Base-by-base conservation (phyloP, 2,888 invertebrate species). In the Himalopsyche japonica region DNA sequence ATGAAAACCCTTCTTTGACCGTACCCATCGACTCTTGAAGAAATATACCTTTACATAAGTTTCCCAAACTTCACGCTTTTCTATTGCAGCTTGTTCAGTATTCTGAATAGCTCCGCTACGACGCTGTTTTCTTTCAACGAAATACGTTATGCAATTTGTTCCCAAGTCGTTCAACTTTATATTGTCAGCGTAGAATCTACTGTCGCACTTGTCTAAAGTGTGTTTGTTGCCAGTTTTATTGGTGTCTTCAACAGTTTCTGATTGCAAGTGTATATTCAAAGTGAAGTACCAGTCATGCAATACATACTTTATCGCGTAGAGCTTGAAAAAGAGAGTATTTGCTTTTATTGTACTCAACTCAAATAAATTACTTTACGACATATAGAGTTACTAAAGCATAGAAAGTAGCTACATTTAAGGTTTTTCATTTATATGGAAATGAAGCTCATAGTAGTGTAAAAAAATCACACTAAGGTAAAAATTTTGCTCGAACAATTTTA, bases 131-230 rank as follows among this genome's bases (percentile, higher is more conserved):
- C 57, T 82, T 70, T 57, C 76, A 37, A 20, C 76, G 80, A 85
- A 84, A 85, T 85, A 82, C 85, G 85, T 82, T 85, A 82, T 82
- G 80, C 85, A 79, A 78, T 82, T 85, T 85, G 82, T 82, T 85
- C 80, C 76, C 80, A 6, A 79, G 78, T 80, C 57, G 82, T 85
- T 82, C 79, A 79, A 82, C 82, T 85, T 82, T 85, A 82, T 85
- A 82, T 76, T 43, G 34, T 77, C 80, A 70, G 80, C 27, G 70
- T 70, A 15, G 24, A 76, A 70, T 83, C 43, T 43, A 43, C 43
- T 79, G 83, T 48, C 57, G 57, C 57, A 82, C 80, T 85, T 82
- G 82, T 80, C 76, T 83, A 37, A 30, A n/a, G 20, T 32, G 80
- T 48, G 43, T 70, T 64, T 30, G 64, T 64, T 82, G 79, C 43